Conservation (phyloP, 2,113 vertebrate species). For the Psephotus haematonotus region DNA sequence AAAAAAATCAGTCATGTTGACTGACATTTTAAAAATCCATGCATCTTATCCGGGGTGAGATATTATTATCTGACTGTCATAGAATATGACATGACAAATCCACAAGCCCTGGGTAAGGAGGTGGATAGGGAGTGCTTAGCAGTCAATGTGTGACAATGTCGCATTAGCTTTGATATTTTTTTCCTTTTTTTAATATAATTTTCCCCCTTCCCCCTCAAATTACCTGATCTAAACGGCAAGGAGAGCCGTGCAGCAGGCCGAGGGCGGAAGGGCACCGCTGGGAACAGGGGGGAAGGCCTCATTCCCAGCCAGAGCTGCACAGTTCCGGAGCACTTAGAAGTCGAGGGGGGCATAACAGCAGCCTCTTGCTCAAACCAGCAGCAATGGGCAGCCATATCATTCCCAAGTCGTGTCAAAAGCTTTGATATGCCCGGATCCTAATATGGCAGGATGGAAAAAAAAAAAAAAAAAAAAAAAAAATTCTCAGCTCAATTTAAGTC, state of each 20-base stretch:
- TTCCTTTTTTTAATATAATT: conserved; percentile 41
- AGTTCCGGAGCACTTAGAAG: conserved; percentile 21
- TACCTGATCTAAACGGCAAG: conserved; percentile 42
- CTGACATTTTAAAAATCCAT: conserved; percentile 93
- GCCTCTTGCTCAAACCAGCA: conserved; percentile 77
- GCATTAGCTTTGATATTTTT: conserved; percentile 77
- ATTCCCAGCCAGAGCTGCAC: background rate
- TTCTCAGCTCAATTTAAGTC: too few relatives aligned
- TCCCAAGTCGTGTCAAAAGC: conserved; percentile 91
- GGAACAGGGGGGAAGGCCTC: background rate
- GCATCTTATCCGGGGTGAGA: conserved; percentile 90
- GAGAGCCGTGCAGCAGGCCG: background rate
- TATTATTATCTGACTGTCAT: conserved; percentile 93
- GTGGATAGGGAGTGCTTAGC: conserved; percentile 80
- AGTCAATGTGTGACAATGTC: conserved; percentile 76
- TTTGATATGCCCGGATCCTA: conserved; percentile 91
- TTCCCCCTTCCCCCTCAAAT: background rate
- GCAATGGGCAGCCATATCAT: conserved; percentile 85
- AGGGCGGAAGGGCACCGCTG: background rate
- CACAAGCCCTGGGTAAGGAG: conserved; percentile 78
- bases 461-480: conserved; percentile 80
- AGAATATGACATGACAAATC: conserved; percentile 89
- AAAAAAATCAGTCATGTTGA: conserved; percentile 90
- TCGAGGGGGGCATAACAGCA: conserved; percentile 36
- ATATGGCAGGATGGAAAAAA: conserved; percentile 84